Evolutionary conservation across 2,888 invertebrate genomes (phyloP).

Genomic region (Ramazzottius varieornatus): DNA sequence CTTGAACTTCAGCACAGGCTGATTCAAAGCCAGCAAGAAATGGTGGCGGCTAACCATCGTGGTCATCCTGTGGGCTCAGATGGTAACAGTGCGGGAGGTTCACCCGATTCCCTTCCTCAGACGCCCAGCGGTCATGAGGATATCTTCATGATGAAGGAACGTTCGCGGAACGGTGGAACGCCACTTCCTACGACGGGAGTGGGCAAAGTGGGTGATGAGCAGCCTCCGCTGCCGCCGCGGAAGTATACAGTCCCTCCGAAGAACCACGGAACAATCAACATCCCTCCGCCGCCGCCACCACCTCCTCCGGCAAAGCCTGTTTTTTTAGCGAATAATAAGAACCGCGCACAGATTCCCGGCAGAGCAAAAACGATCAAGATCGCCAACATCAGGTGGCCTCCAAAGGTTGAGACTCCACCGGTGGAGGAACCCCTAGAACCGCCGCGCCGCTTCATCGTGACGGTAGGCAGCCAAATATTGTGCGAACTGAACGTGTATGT

Average conservation of each 20-base stretch:
- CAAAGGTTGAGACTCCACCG: slow-evolving; percentile 26
- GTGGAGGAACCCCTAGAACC: neutral
- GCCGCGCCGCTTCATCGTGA: neutral
- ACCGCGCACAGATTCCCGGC: slow-evolving; percentile 66
- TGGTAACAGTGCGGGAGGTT: neutral
- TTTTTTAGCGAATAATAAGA: too few species aligned
- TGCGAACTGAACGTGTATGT: too few species aligned
- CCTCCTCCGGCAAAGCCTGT: slow-evolving; percentile 48
- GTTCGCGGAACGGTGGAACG: neutral
- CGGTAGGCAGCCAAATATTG: too few species aligned
- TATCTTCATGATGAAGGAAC: neutral
- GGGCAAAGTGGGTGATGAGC: neutral
- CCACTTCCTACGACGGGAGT: neutral
- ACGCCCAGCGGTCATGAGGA: neutral
- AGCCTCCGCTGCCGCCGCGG: neutral
- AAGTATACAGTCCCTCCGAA: neutral
- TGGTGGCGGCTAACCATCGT: neutral
- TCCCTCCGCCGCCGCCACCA: slow-evolving; percentile 10
- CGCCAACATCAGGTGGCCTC: slow-evolving; percentile 48
- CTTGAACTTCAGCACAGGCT: slow-evolving; percentile 79
- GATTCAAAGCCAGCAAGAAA: slow-evolving; percentile 36
- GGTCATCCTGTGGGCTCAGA: neutral
- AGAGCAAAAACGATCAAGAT: slow-evolving; percentile 77
- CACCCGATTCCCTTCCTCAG: neutral
- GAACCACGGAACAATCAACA: neutral